Evolutionary conservation across 2,113 vertebrate species (phyloP).

Genomic region (Dipodomys stephensi): DNA sequence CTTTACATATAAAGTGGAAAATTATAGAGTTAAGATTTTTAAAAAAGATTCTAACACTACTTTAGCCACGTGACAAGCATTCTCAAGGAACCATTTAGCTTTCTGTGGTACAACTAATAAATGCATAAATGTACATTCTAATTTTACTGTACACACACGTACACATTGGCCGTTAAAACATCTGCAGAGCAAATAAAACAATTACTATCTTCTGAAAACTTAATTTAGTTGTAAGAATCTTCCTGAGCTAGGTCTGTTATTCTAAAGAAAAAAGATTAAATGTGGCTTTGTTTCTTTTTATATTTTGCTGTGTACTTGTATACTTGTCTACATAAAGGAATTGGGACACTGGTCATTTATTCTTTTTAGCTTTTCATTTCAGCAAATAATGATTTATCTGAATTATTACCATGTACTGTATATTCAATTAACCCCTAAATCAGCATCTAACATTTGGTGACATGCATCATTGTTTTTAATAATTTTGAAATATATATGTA

Average conservation of each 20-base stretch:
- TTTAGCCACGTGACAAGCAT: not conserved
- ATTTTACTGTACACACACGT: not conserved
- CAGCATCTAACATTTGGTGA: not conserved
- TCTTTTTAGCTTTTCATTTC: slow-evolving; percentile 51
- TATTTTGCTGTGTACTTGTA: slow-evolving; percentile 12
- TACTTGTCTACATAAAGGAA: not conserved
- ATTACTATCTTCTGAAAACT: not conserved
- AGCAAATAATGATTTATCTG: slow-evolving; percentile 30
- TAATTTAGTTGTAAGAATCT: not conserved
- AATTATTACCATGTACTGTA: slow-evolving; percentile 22
- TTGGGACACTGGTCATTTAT: not conserved
- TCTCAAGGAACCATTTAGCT: slow-evolving; percentile 11
- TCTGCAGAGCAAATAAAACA: slow-evolving; percentile 7
- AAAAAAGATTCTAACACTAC: not conserved
- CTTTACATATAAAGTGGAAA: slow-evolving; percentile 16
- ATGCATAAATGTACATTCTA: not conserved
- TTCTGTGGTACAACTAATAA: not conserved
- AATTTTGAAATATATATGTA: slow-evolving; percentile 45
- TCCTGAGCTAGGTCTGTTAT: not conserved
- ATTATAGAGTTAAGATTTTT: not conserved
- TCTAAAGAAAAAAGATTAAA: slow-evolving; percentile 38
- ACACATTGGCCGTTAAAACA: not conserved
- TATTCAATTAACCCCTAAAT: slow-evolving; percentile 47
- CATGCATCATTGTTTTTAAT: not conserved
- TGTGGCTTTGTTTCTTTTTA: slow-evolving; percentile 24